Conservation (phyloP, 2,888 invertebrate species). For the Amblyteles armatorius region DNA sequence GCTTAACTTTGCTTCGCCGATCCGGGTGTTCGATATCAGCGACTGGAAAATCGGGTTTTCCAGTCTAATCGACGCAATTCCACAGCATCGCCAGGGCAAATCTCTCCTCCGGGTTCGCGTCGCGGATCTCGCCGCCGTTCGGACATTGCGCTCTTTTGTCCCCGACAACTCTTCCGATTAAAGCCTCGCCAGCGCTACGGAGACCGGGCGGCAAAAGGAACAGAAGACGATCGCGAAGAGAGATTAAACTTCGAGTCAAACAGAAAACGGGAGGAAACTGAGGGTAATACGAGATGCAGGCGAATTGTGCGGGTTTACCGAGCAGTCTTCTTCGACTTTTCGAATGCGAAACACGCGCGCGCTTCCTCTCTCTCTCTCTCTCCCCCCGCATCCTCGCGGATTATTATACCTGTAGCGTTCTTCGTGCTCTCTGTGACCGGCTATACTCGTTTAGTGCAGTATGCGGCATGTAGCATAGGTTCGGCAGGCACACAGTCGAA, state of each 20-base stretch:
- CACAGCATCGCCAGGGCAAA: not conserved
- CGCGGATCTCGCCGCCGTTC: not conserved
- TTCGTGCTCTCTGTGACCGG: constrained; percentile 2
- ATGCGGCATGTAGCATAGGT: constrained; percentile 3
- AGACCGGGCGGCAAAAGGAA: no score
- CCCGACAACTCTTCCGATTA: constrained; percentile 5
- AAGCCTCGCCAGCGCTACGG: not conserved
- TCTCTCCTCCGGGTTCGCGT: not conserved
- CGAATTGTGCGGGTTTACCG: not conserved
- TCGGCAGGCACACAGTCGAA: constrained; percentile 37
- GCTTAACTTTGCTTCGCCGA: constrained; percentile 56
- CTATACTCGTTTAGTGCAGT: constrained; percentile 1
- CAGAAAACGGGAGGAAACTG: not conserved
- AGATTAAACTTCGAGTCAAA: not conserved
- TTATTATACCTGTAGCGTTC: constrained; percentile 18
- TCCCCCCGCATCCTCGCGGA: constrained; percentile 4
- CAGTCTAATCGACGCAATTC: constrained; percentile 58
- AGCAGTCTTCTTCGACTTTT: constrained; percentile 21
- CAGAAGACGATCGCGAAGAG: not conserved
- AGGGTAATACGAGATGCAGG: constrained; percentile 14
- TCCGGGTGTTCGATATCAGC: constrained; percentile 50
- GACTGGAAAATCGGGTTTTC: constrained; percentile 63
- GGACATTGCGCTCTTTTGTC: constrained; percentile 2
- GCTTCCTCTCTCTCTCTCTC: no score
- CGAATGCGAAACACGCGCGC: constrained; percentile 44